These are phyloP conservation scores for Tinea pellionella DNA, from an alignment of 2,888 invertebrate genomes.

Conservation along the genomic window DNA sequence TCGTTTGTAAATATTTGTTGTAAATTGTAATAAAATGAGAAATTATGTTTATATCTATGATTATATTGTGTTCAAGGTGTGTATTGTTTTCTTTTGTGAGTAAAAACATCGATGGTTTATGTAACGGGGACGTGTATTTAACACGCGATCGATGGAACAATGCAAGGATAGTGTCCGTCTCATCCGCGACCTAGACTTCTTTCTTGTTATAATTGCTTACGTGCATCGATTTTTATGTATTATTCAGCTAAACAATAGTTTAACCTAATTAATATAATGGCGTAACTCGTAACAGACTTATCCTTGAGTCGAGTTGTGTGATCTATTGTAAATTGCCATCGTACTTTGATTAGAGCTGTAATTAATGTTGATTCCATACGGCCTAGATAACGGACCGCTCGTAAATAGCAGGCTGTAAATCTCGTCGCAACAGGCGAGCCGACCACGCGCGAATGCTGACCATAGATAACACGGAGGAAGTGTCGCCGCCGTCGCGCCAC, in stretches of 20 bases:
- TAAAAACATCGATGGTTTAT: conserved; percentile 49
- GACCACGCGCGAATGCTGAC: conserved; percentile 31
- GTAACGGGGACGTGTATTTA: conserved; percentile 61
- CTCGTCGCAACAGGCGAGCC: conserved; percentile 26
- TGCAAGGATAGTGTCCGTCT: conserved; percentile 53
- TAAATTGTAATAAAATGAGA: no score
- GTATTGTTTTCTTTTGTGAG: conserved; percentile 28
- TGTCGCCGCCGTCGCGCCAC: conserved; percentile 12
- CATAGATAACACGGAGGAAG: conserved; percentile 47
- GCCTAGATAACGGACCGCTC: neutral
- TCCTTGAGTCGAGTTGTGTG: conserved; percentile 62
- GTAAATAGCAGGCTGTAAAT: conserved; percentile 23
- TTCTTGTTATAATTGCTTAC: conserved; percentile 53
- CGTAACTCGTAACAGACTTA: conserved; percentile 43
- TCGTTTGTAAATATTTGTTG: no score
- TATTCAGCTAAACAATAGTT: conserved; percentile 58
- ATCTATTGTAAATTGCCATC: conserved; percentile 55
- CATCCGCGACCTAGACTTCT: conserved; percentile 57
- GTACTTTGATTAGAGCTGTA: conserved; percentile 60
- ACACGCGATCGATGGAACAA: conserved; percentile 63
- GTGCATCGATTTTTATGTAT: conserved; percentile 45
- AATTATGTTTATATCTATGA: no score
- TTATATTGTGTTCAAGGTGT: neutral
- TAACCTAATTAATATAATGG: conserved; percentile 48
- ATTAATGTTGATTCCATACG: conserved; percentile 49